Evolutionary conservation across 2,113 vertebrate species (phyloP).

Genomic region (Ptyas mucosa): DNA sequence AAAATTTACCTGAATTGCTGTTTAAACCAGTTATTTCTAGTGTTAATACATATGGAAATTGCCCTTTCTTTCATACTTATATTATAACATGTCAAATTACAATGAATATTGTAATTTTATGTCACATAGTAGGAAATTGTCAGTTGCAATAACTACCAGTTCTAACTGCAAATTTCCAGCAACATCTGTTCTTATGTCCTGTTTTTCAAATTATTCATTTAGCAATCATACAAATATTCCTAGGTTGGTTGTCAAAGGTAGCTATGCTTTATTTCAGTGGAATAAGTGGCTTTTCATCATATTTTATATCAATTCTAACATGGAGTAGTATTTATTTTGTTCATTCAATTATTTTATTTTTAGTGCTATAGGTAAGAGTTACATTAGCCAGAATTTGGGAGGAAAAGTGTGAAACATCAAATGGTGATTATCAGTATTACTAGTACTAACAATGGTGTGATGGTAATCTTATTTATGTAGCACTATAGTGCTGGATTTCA

Average conservation of each 20-base stretch:
- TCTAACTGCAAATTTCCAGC: neutral
- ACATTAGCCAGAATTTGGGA: neutral
- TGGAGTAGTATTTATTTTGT: neutral
- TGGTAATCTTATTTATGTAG: neutral
- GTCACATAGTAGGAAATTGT: neutral
- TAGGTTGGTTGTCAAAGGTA: neutral
- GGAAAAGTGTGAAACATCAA: neutral
- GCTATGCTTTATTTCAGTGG: neutral
- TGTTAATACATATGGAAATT: neutral
- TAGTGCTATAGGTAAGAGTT: neutral
- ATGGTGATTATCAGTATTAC: neutral
- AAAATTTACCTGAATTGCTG: neutral
- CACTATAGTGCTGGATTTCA: constrained; percentile 5
- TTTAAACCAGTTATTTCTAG: neutral
- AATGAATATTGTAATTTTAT: neutral
- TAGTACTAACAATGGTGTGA: neutral
- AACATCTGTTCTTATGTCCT: neutral
- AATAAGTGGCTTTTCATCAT: neutral
- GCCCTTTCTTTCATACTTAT: neutral
- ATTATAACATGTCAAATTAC: constrained; percentile 2
- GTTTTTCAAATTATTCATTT: fast-evolving
- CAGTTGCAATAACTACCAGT: neutral
- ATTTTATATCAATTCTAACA: neutral
- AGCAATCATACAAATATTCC: neutral
- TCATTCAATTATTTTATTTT: constrained; percentile 5